phyloP scores from a whole-genome alignment of 2,888 invertebrate species.

The Drosophila engyochracea region DNA sequence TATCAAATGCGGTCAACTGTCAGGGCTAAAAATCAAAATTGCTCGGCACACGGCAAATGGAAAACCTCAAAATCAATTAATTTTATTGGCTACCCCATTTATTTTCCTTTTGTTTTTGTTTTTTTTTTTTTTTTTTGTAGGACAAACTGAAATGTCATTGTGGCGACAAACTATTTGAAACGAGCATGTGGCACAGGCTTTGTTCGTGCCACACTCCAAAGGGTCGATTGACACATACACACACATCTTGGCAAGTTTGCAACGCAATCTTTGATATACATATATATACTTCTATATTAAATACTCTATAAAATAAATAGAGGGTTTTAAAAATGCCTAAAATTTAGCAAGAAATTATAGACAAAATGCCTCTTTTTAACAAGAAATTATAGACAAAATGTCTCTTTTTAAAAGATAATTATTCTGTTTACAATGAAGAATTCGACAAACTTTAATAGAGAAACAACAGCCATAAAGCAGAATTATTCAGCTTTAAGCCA shows the following conservation, averaged over 20 bases:
- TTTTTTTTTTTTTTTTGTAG: slow-evolving; percentile 22
- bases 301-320: background rate
- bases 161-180: slow-evolving; percentile 63
- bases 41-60: slow-evolving; percentile 31
- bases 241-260: background rate
- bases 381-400: too few species aligned
- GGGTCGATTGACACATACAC: slow-evolving; percentile 13
- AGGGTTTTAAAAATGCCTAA: rapidly evolving
- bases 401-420: too few species aligned
- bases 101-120: slow-evolving; percentile 23
- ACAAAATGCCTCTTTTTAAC: too few species aligned
- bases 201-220: slow-evolving; percentile 2
- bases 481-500: background rate
- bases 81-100: slow-evolving; percentile 65
- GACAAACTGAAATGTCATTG: slow-evolving; percentile 70
- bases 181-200: slow-evolving; percentile 1
- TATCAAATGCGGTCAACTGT: slow-evolving; percentile 47
- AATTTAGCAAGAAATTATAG: too few species aligned
- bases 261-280: background rate
- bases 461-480: background rate
- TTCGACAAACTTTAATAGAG: background rate
- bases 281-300: background rate
- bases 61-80: slow-evolving; percentile 77
- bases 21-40: slow-evolving; percentile 52
- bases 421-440: too few species aligned